phyloP scores from a whole-genome alignment of 2,888 invertebrate species.

The Pyrgus malvae region DNA sequence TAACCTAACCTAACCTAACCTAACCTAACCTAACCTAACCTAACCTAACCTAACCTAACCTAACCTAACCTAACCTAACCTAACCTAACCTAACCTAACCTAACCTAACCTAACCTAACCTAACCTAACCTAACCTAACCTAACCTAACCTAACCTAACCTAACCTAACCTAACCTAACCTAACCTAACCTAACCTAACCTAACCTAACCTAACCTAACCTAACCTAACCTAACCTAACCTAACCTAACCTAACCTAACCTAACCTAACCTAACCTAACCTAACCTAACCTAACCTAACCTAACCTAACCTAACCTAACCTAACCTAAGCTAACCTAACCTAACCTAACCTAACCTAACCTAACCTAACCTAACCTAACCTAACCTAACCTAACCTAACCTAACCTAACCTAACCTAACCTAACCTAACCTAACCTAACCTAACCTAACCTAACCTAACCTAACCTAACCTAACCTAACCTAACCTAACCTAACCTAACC shows the following conservation, averaged over 20 bases:
- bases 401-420: conserved; percentile 32
- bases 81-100: conserved; percentile 28
- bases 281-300: conserved; percentile 33
- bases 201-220: conserved; percentile 34
- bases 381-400: conserved; percentile 34
- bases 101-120: conserved; percentile 30
- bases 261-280: conserved; percentile 27
- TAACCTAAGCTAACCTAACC: conserved; percentile 28
- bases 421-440: conserved; percentile 34
- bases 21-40: too few species aligned
- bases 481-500: too few species aligned
- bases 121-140: conserved; percentile 29
- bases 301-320: conserved; percentile 33
- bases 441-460: too few species aligned
- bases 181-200: conserved; percentile 33
- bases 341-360: conserved; percentile 29
- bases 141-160: conserved; percentile 31
- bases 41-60: conserved; percentile 27
- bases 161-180: conserved; percentile 34
- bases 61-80: conserved; percentile 29
- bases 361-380: conserved; percentile 28
- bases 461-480: too few species aligned
- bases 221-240: conserved; percentile 32
- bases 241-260: conserved; percentile 33
- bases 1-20: conserved; percentile 30